Evolutionary conservation across 2,888 invertebrate species (phyloP).

Genomic region (Dryadula phaetusa): DNA sequence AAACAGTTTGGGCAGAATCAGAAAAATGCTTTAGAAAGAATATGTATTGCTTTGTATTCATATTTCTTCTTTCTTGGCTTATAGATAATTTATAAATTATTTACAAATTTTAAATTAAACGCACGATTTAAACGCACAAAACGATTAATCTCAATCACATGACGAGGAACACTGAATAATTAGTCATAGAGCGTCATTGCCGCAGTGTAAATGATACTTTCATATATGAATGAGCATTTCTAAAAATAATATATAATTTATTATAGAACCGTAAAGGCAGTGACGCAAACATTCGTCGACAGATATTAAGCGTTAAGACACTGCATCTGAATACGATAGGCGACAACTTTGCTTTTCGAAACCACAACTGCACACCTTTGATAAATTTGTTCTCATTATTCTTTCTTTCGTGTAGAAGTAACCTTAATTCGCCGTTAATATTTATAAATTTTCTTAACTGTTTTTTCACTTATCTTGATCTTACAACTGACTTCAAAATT

Average conservation of each 20-base stretch:
- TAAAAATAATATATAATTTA: constrained; percentile 81
- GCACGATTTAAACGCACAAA: constrained; percentile 43
- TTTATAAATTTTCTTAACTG: not conserved
- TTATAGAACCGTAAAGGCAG: constrained; percentile 74
- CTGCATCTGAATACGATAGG: constrained; percentile 65
- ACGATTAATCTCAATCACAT: constrained; percentile 57
- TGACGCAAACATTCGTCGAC: constrained; percentile 81
- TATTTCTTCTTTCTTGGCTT: too few species aligned
- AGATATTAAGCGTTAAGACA: constrained; percentile 80
- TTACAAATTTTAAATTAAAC: constrained; percentile 15
- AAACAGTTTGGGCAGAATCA: not conserved
- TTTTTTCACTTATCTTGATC: not conserved
- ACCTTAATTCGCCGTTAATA: too few species aligned
- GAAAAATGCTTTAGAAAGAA: too few species aligned
- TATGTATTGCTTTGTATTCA: too few species aligned
- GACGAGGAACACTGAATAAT: constrained; percentile 53
- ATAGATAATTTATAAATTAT: not conserved
- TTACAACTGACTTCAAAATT: not conserved
- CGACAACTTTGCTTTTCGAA: constrained; percentile 63
- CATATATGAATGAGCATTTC: constrained; percentile 76
- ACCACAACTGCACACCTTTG: constrained; percentile 59
- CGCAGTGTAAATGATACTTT: constrained; percentile 68
- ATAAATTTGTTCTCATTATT: constrained; percentile 68
- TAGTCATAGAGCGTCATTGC: constrained; percentile 68
- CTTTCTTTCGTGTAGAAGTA: constrained; percentile 47